Percentiles rank a stretch among this genome's conserved stretches.
Conservation (phyloP, 2,797 vertebrate genomes). For the Leucoraja ocellata region DNA sequence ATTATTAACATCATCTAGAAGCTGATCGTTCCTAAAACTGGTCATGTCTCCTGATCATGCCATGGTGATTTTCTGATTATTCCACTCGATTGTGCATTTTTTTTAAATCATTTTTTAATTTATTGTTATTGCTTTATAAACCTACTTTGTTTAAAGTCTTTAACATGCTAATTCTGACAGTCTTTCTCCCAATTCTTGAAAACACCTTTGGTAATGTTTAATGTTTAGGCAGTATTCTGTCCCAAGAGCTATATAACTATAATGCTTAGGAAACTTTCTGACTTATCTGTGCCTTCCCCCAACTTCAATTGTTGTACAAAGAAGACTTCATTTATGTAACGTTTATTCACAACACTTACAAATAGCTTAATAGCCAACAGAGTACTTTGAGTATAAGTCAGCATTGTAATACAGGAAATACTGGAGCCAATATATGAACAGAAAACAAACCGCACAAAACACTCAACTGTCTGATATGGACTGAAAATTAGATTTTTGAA, state of each 20-base stretch:
- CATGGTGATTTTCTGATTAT: background rate
- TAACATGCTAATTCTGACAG: no score
- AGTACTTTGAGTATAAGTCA: no score
- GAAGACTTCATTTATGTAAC: no score
- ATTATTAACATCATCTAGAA: background rate
- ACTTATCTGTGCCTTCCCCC: background rate
- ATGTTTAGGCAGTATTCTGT: background rate
- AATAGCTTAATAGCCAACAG: no score
- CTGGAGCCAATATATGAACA: no score
- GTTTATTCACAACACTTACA: no score
- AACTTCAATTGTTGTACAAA: background rate
- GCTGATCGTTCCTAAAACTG: background rate
- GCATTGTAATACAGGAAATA: no score
- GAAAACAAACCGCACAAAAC: no score
- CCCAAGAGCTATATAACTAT: background rate
- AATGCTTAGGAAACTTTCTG: background rate
- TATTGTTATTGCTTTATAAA: background rate
- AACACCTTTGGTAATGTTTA: background rate
- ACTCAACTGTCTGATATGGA: no score
- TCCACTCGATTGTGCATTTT: background rate
- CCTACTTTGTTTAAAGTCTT: no score
- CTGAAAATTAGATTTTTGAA: no score
- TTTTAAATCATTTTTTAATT: no score
- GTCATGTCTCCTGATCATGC: background rate
- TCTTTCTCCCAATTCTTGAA: background rate